Base-by-base conservation (phyloP, 2,113 vertebrate genomes). In the Galbula dea region DNA sequence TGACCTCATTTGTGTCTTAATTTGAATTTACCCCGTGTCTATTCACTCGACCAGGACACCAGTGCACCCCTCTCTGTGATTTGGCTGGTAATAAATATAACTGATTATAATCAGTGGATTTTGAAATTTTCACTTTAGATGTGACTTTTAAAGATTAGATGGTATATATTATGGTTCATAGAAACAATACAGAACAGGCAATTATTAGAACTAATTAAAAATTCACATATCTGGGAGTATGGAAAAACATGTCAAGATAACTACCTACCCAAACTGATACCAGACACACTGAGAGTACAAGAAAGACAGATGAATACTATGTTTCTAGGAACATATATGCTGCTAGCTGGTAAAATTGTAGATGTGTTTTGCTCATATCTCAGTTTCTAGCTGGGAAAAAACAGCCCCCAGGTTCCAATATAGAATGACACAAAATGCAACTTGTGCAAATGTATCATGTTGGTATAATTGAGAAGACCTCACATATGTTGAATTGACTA, bases 401-500 rank as follows among this genome's bases (percentile, higher is more conserved):
- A 2, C 58, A 87, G 30, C 61, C 51, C 65, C 77, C 55, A 51
- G 63, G 49, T 86, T 92, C 76, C 78, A 84, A 49, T 57, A 89
- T 27, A 90, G 82, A 61, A 76, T 89, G 88, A 92, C 73, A 92
- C 48, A 86, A 94, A 90, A 92, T 78, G 79, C 1, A 0, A 73
- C 68, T 92, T 83, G 73, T 77, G 52, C 32, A 79, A 79, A 88
- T 84, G 45, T 75, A 87, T 39, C 34, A n/a, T 69, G 79, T 84
- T 90, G 88, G 72, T 90, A 86, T 83, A 89, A 75, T 76, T 90
- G 78, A 92, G 87, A 94, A 93, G 93, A 90, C 66, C 83, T 90
- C 91, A 86, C 95, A 95, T 83, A 83, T 95, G 86, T 32, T 86
- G 89, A 96, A 88, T 45, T 92, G 87, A 83, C 83, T 79, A 77